Base-by-base conservation (phyloP, 2,888 invertebrate genomes). In the Tinea trinotella region DNA sequence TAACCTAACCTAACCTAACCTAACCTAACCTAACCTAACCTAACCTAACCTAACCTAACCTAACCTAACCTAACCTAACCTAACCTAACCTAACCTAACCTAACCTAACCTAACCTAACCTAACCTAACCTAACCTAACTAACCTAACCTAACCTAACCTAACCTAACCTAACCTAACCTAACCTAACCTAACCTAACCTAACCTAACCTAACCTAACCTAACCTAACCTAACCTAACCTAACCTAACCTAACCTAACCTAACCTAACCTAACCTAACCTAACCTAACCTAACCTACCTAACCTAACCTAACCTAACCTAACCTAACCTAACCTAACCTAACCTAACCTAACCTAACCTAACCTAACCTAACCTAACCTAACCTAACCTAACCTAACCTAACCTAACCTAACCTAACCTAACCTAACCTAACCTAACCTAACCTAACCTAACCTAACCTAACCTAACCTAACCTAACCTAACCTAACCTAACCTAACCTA, bases 1-100 rank as follows among this genome's bases (percentile, higher is more conserved):
- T 54, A 56, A 56, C 56, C 54, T 54, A 55, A 55, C 55, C 55
- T 56, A 56, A 56, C 58, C 56, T 55, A 58, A 58, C 56, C 55
- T 56, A 56, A 57, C 56, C 57, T 57, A 56, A 22, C 22, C 56
- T 56, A 55, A 53, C 53, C 53, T 53, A 53, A 53, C 30, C 53
- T 36, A 36, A 53, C 53, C 53, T 53, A 53, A 53, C 53, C 53
- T 53, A 53, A 53, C 53, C 53, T 53, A 53, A 53, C 53, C 53
- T 50, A 36, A 53, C 36, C 53, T 36, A 36, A 53, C 35, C 53
- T 19, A 22, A 22, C 22, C 22, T 22, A 22, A 53, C 53, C 53
- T 40, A 53, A 53, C 53, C 53, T 53, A 36, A 53, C 54, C 52
- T 54, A 54, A 54, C 54, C 54, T 50, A 55, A 55, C 50, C 50